Percentiles rank a stretch among this genome's conserved stretches.
phyloP scores from a whole-genome alignment of 2,797 vertebrate species.

The Chaetodon trifasciatus region DNA sequence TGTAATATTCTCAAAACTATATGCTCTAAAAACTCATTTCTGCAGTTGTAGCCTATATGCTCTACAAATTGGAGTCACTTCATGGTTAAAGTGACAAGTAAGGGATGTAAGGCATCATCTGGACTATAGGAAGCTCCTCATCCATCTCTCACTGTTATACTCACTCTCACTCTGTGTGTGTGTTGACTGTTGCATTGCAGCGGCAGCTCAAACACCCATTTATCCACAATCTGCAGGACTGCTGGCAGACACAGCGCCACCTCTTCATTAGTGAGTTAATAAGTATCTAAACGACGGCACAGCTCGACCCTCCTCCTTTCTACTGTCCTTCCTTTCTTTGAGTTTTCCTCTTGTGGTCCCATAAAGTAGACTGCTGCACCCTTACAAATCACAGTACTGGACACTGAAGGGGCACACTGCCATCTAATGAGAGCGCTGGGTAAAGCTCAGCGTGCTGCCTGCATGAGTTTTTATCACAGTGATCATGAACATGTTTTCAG shows the following conservation, averaged over 20 bases:
- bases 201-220: slow-evolving; percentile 92
- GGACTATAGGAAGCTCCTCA: not conserved
- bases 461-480: not conserved
- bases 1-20: too few relatives aligned
- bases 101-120: not conserved
- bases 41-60: too few relatives aligned
- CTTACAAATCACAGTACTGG: not conserved
- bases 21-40: too few relatives aligned
- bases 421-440: slow-evolving; percentile 58
- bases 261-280: slow-evolving; percentile 95
- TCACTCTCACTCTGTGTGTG: slow-evolving; percentile 58
- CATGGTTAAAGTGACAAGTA: too few relatives aligned
- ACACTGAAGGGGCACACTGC: slow-evolving; percentile 41
- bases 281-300: slow-evolving; percentile 59
- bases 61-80: too few relatives aligned
- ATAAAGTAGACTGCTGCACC: not conserved
- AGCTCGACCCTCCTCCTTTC: slow-evolving; percentile 9
- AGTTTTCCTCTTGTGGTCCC: not conserved
- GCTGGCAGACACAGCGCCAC: slow-evolving; percentile 93
- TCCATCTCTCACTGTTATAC: slow-evolving; percentile 30
- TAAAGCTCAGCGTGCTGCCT: slow-evolving; percentile 27
- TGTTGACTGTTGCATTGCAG: slow-evolving; percentile 84
- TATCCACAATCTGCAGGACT: slow-evolving; percentile 91
- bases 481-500: not conserved
- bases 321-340: not conserved